Evolutionary conservation across 2,888 invertebrate genomes (phyloP).

Genomic region (Onthophagus sagittarius): DNA sequence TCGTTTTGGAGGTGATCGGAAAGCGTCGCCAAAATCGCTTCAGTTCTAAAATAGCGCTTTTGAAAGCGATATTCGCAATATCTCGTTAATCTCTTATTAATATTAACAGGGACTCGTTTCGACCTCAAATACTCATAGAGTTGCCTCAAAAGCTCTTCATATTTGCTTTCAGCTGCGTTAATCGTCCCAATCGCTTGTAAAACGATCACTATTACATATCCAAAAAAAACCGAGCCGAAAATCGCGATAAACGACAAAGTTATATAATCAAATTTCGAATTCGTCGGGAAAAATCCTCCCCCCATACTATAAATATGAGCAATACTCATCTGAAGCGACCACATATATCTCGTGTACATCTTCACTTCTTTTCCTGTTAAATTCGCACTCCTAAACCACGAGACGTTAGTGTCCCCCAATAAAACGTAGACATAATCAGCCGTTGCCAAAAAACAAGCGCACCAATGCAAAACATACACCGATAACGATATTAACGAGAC

Average conservation of each 20-base stretch:
- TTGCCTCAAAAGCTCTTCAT: conserved; percentile 46
- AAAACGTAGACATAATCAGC: conserved; percentile 6
- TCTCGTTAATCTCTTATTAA: conserved; percentile 42
- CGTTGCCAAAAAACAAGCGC: conserved; percentile 17
- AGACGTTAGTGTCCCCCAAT: neutral
- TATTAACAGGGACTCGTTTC: conserved; percentile 44
- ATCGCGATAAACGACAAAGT: conserved; percentile 30
- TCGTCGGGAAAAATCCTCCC: conserved; percentile 22
- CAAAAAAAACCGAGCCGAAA: conserved; percentile 34
- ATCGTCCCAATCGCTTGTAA: conserved; percentile 37
- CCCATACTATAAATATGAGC: conserved; percentile 38
- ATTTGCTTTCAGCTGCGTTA: conserved; percentile 43
- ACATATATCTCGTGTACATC: conserved; percentile 16
- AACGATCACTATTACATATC: conserved; percentile 38
- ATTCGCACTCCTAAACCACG: conserved; percentile 10
- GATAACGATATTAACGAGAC: conserved; percentile 14
- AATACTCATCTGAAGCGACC: conserved; percentile 31
- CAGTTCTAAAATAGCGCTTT: conserved; percentile 47
- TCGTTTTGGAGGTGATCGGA: conserved; percentile 49
- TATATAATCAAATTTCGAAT: conserved; percentile 28
- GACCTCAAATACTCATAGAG: conserved; percentile 44
- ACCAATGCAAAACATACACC: conserved; percentile 20
- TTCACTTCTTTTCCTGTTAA: neutral
- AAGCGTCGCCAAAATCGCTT: conserved; percentile 39
- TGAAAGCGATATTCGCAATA: conserved; percentile 47